phyloP scores from a whole-genome alignment of 1,140 invertebrate genomes.

The Lepidotrigona ventralis region DNA sequence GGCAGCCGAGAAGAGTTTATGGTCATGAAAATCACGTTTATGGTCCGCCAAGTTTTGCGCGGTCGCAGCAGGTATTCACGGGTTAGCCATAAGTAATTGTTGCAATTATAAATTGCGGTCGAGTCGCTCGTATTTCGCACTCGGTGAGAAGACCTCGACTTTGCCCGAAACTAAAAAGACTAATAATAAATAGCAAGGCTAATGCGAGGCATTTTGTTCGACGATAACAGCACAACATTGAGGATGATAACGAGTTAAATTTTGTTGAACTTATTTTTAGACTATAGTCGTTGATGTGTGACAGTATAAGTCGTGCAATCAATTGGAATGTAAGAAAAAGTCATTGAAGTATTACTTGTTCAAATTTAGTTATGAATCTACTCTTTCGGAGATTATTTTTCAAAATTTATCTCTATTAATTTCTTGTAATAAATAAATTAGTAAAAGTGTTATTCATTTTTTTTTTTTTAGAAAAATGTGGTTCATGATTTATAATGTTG shows the following conservation, averaged over 20 bases:
- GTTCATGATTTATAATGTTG: too few relatives aligned
- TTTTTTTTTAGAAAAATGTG: too few relatives aligned
- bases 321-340: too few relatives aligned
- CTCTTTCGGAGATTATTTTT: too few relatives aligned
- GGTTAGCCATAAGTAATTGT: slow-evolving; percentile 29
- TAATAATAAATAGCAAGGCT: not conserved
- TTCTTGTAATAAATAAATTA: too few relatives aligned
- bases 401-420: too few relatives aligned
- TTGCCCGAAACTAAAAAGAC: not conserved
- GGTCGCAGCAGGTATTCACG: not conserved
- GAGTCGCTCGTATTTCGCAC: not conserved
- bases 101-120: slow-evolving; percentile 24
- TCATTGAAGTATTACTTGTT: not conserved
- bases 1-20: slow-evolving; percentile 29
- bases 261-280: not conserved
- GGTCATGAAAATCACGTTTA: slow-evolving; percentile 45
- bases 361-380: not conserved
- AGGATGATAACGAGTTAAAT: not conserved
- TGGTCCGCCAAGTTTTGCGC: slow-evolving; percentile 23
- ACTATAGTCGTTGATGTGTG: not conserved
- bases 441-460: too few relatives aligned
- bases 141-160: not conserved
- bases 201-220: not conserved
- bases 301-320: not conserved
- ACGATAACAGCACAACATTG: not conserved